Conservation (phyloP, 2,797 vertebrate species). For the Myotis findleyi region DNA sequence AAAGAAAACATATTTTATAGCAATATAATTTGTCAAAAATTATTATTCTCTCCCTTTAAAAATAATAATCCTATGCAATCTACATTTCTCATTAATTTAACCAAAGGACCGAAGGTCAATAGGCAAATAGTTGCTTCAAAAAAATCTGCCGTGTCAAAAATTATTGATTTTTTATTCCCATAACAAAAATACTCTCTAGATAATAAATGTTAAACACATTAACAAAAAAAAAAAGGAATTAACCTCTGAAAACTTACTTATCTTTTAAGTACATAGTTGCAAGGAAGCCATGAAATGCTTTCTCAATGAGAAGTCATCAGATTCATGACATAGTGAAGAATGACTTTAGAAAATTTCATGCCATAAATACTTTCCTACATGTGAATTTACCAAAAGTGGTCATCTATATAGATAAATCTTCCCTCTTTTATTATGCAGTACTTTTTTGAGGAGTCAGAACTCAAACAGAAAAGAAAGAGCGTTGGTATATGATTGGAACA, state of each 20-base stretch:
- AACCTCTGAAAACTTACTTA: not conserved
- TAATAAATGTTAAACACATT: not conserved
- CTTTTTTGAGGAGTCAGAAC: not conserved
- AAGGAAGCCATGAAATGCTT: not conserved
- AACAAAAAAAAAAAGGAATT: not conserved
- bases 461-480: not conserved
- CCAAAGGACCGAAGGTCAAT: not conserved
- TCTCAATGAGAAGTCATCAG: constrained; percentile 14
- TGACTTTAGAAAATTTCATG: not conserved
- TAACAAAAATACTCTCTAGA: not conserved
- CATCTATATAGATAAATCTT: not conserved
- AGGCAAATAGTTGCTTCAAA: not conserved
- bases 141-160: not conserved
- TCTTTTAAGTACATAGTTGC: not conserved
- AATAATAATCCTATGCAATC: constrained; percentile 46
- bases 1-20: constrained; percentile 32
- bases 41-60: constrained; percentile 64
- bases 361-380: not conserved
- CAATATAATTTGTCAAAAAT: constrained; percentile 61
- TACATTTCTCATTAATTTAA: constrained; percentile 37
- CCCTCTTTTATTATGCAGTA: not conserved
- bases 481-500: not conserved
- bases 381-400: not conserved
- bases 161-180: not conserved
- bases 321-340: not conserved